Base-by-base conservation (phyloP, 1,140 invertebrate genomes). In the Drosophila carrolli region DNA sequence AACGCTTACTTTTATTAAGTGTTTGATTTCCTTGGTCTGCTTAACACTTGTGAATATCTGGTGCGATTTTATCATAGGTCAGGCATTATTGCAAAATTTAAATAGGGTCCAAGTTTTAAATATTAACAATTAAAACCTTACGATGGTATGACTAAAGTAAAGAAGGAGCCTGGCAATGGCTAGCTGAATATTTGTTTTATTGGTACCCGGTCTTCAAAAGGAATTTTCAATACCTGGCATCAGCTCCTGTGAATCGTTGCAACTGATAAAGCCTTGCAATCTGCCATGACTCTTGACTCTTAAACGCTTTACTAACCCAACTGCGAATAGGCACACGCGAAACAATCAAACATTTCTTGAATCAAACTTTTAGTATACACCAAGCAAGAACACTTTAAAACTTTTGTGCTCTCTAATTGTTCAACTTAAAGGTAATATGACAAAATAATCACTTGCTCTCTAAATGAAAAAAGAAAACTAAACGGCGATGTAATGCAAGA, bases 61-160 rank as follows among this genome's bases (percentile, higher is more conserved):
- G 71, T 68, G 79, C 79, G 66, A 59, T 67, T 77, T 76, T 76
- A 70, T 68, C 73, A 54, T 77, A 75, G 75, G 70, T 79, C 66
- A 73, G 77, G 71, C 77, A 74, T 80, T 76, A 89, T 81, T 86
- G 81, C 77, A 65, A 90, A 90, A 81, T 90, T 90, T 63, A 90
- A 90, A 77, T 90, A 90, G 85, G 85, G 85, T 85, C 85, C 85
- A 90, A 90, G 85, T 79, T 90, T 89, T 76, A 85, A 89, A 78
- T 75, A 81, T 78, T 83, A 78, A 83, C 56, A 78, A 83, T 61
- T 67, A 59, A 63, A 78, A 78, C 19, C 54, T 72, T 66, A 67
- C 46, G 54, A 68, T 23, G 27, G 66, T 57, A 63, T 63, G 63
- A 65, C 58, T 72, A 72, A 83, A 63, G 56, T 35, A 58, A 76